Percentiles rank a stretch among this genome's conserved stretches.
These are phyloP conservation scores for Ichneumoninae sp. DNA, from an alignment of 2,888 invertebrate genomes.

Conservation along the genomic window DNA sequence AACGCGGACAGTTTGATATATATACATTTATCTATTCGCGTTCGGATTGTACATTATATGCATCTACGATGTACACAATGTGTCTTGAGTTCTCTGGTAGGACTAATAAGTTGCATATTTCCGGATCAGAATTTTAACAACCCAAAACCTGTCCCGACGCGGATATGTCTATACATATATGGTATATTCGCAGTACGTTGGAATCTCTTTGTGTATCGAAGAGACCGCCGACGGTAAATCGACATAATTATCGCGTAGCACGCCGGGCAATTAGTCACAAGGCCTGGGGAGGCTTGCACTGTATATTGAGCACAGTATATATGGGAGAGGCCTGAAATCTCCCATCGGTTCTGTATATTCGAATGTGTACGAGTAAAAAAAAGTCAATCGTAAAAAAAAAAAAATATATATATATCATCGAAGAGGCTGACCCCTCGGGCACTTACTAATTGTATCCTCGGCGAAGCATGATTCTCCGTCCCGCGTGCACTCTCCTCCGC, in stretches of 20 bases:
- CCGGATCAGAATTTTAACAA: constrained; percentile 9
- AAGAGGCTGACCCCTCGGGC: constrained; percentile 19
- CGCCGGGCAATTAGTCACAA: constrained; percentile 49
- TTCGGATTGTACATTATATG: background rate
- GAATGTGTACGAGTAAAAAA: constrained; percentile 19
- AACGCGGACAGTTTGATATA: background rate
- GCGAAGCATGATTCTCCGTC: constrained; percentile 11
- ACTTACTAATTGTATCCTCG: constrained; percentile 43
- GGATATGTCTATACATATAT: background rate
- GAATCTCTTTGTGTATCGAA: constrained; percentile 20
- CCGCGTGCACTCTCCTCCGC: constrained; percentile 11
- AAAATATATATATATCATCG: background rate
- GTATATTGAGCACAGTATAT: background rate
- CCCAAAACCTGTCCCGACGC: background rate
- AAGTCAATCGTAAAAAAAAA: constrained; percentile 30
- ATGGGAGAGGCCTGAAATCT: constrained; percentile 1
- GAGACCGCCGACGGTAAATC: constrained; percentile 29
- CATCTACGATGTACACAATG: background rate
- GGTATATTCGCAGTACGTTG: background rate
- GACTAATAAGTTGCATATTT: constrained; percentile 7
- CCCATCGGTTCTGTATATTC: background rate
- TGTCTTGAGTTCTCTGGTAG: background rate
- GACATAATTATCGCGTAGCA: constrained; percentile 53
- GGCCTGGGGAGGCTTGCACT: constrained; percentile 27
- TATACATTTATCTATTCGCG: background rate